phyloP scores from a whole-genome alignment of 2,888 invertebrate genomes.

The Nudaria mundana region DNA sequence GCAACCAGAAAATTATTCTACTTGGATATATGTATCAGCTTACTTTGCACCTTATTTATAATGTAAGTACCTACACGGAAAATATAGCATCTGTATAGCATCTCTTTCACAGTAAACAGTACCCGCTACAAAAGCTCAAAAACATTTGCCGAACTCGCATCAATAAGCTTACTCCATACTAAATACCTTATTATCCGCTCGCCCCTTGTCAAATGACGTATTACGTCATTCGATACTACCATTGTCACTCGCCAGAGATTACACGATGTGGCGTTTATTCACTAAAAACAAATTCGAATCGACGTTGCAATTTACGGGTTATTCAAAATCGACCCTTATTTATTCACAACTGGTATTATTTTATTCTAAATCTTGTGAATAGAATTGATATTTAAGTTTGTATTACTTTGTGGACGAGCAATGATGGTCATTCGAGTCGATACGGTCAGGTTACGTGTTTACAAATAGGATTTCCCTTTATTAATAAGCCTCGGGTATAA shows the following conservation, averaged over 20 bases:
- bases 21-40: not conserved
- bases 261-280: constrained; percentile 32
- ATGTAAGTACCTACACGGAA: too few species aligned
- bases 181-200: constrained; percentile 40
- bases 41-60: too few species aligned
- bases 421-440: constrained; percentile 53
- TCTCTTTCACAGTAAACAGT: constrained; percentile 1
- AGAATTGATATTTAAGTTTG: constrained; percentile 2
- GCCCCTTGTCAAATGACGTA: constrained; percentile 36
- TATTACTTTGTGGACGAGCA: constrained; percentile 17
- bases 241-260: constrained; percentile 36
- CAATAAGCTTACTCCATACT: constrained; percentile 26
- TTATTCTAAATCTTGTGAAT: not conserved
- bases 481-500: constrained; percentile 21
- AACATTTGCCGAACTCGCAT: constrained; percentile 13
- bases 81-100: constrained; percentile 5
- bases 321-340: constrained; percentile 8
- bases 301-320: not conserved
- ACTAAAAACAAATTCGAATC: constrained; percentile 17
- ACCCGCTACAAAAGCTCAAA: constrained; percentile 6
- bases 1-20: too few species aligned
- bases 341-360: not conserved
- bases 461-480: constrained; percentile 48
- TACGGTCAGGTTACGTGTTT: constrained; percentile 46
- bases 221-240: constrained; percentile 44